Base-by-base conservation (phyloP, 2,797 vertebrate genomes). In the Sebastes melanostomus region DNA sequence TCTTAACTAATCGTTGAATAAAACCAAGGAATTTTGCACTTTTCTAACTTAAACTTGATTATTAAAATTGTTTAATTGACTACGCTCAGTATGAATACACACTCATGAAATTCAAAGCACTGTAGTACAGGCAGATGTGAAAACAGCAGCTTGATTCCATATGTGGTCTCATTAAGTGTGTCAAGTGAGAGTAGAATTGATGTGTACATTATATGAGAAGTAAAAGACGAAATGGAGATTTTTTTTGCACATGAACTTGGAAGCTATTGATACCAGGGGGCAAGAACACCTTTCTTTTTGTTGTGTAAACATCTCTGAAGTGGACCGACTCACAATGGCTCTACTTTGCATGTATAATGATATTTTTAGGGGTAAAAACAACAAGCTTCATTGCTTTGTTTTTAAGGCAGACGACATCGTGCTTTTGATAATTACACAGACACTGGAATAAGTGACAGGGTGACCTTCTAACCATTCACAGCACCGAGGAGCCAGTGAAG, bases 381-480 rank as follows among this genome's bases (percentile, higher is more conserved):
- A 66, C 22, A 27, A 56, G 63, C 38, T 34, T 58, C 11, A 32
- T 34, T 69, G 73, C 5, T 58, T 60, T 32, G 36, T 34, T 79
- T 72, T 63, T 30, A 12, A 14, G 29, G 22, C 25, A 27, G 10
- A 62, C 27, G 5, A 34, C 34, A 55, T 52, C 46, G 63, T 76
- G 52, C 38, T 68, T 81, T 24, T 75, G n/a, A 72, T 78, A 77
- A 76, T 65, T 65, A 34, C 55, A 72, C 27, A 62, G n/a, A 32
- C 63, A 24, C 5, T 11, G 58, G 25, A 73, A 56, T 59, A 65
- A 71, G 65, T 66, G 46, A 73, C 63, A 52, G n/a, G 27, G 76
- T 82, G 81, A 83, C 83, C 80, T 83, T 90, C 63, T 71, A 71
- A 67, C 59, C 68, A 34, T 80, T 69, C 75, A 65, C 52, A 54